Percentiles rank a stretch among this genome's conserved stretches.
phyloP scores from a whole-genome alignment of 2,113 vertebrate species.

The Hyperoodon ampullatus region DNA sequence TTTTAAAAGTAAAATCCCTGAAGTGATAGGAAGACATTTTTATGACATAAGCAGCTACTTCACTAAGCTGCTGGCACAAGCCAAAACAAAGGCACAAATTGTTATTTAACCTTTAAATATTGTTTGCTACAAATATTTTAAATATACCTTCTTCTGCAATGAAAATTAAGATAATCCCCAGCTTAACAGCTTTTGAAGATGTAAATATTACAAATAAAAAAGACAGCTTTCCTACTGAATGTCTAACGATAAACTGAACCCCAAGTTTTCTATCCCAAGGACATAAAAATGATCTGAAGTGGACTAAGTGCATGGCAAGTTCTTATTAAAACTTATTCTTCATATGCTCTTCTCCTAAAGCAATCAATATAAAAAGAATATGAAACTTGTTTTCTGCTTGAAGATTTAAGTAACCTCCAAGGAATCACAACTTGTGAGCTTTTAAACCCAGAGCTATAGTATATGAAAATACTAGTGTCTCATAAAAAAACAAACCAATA shows the following conservation, averaged over 20 bases:
- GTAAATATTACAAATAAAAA: constrained; percentile 1
- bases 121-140: not conserved
- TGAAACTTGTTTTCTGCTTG: constrained; percentile 34
- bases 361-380: constrained; percentile 30
- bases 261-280: not conserved
- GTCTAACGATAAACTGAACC: constrained; percentile 11
- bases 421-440: not conserved
- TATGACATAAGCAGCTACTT: constrained; percentile 31
- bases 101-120: constrained; percentile 14
- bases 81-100: not conserved
- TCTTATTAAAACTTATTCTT: constrained; percentile 35
- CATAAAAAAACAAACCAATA: not conserved
- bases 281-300: constrained; percentile 53
- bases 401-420: constrained; percentile 29
- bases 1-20: constrained; percentile 2
- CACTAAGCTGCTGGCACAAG: not conserved
- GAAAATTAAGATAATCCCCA: constrained; percentile 26
- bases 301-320: not conserved
- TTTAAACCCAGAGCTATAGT: not conserved
- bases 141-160: not conserved
- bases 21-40: not conserved
- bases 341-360: not conserved
- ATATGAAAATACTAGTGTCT: not conserved
- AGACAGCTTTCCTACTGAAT: not conserved
- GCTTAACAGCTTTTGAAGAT: constrained; percentile 19